These are phyloP conservation scores for Uromys caudimaculatus DNA, from an alignment of 2,797 vertebrate genomes.

Conservation along the genomic window DNA sequence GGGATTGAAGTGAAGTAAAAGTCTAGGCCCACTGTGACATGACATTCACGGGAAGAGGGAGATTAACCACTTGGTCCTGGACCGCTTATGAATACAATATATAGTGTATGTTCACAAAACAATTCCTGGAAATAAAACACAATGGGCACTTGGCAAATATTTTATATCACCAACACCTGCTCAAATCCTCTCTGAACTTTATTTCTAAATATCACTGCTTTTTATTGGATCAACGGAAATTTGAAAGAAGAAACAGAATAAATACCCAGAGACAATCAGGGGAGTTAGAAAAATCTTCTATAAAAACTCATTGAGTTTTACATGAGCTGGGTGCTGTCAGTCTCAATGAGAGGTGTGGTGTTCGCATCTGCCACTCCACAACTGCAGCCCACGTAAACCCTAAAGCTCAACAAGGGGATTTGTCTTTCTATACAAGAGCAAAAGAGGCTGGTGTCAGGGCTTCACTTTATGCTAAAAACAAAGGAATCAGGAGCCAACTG, in stretches of 20 bases:
- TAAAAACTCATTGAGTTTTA: conserved; percentile 75
- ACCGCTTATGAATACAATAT: conserved; percentile 82
- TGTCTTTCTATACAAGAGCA: background rate
- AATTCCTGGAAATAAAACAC: conserved; percentile 77
- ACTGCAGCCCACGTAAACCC: background rate
- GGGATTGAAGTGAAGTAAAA: conserved; percentile 80
- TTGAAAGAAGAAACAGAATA: conserved; percentile 82
- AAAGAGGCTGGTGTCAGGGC: background rate
- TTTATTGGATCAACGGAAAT: conserved; percentile 85
- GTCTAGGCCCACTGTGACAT: conserved; percentile 78
- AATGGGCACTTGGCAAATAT: conserved; percentile 76
- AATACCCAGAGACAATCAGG: conserved; percentile 78
- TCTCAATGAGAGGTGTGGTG: conserved; percentile 1
- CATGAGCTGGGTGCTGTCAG: conserved; percentile 46
- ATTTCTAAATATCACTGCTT: conserved; percentile 82
- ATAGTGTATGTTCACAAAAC: conserved; percentile 81
- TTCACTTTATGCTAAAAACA: conserved; percentile 48
- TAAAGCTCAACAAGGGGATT: background rate
- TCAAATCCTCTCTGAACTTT: conserved; percentile 79
- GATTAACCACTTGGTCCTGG: conserved; percentile 82
- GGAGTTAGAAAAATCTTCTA: conserved; percentile 80
- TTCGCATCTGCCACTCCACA: conserved; percentile 8
- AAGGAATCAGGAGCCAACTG: conserved; percentile 47
- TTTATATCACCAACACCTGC: conserved; percentile 75
- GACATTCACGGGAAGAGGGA: conserved; percentile 85